Base-by-base conservation (phyloP, 2,113 vertebrate species). In the Oreochromis spilurus region DNA sequence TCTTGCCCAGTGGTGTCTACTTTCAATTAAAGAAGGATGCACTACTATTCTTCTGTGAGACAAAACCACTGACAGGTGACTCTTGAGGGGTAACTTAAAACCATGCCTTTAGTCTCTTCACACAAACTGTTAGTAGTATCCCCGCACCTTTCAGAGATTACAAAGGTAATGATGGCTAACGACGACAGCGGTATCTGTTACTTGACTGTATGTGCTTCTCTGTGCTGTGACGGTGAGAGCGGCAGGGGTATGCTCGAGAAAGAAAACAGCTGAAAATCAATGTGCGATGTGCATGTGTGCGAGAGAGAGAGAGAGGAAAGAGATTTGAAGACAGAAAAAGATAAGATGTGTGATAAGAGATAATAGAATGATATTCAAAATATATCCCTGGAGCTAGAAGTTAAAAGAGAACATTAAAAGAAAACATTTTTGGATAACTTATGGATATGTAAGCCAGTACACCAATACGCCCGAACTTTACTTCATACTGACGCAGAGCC, bases 291-390 rank as follows among this genome's bases (percentile, higher is more conserved):
- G 87, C 17, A 38, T 80, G 79, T 78, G 86, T 82, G 70, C 5
- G 8, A 21, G 81, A 9, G 79, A 55, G 53, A 65, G n/a, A n/a
- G 81, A 83, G 52, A 58, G 65, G 45, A 86, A 79, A 85, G 90
- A 94, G 88, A 93, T 95, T 93, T 93, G 83, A 89, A 89, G 93
- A 93, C 93, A 92, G 86, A 87, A 84, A 67, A 45, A 93, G 93
- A 94, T 89, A 88, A 94, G 93, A 95, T 92, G 89, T 93, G 79
- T 85, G 93, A 95, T 94, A 93, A 81, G 89, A 93, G 93, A 94
- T 93, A 94, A 94, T 93, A 92, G 89, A 94, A 89, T 91, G 90
- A 89, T 93, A 93, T 94, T 91, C 79, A 89, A 91, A 95, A 94
- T 93, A 87, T 85, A 83, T 79, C 92, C 94, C 94, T 29, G 84